Evolutionary conservation across 37 sponge, comb jelly and placozoan species (phyloP).

Genomic region (Eunapius fragilis): DNA sequence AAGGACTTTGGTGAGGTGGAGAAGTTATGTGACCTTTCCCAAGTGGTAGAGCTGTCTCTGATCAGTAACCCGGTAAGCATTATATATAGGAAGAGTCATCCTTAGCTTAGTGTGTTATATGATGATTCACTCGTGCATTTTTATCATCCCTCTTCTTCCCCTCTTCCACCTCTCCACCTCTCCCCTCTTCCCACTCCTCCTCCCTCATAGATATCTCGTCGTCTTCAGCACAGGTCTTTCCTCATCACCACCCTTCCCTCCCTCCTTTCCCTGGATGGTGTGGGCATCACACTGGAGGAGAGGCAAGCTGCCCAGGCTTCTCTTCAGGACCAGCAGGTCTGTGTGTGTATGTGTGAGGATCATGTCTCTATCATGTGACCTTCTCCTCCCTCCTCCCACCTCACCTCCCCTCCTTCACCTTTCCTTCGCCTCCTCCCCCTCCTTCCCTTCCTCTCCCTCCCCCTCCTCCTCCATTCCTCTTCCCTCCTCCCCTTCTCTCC

Average conservation of each 20-base stretch:
- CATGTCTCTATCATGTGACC: background rate
- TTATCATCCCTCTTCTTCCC: background rate
- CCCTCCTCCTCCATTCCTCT: background rate
- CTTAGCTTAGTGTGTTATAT: no score
- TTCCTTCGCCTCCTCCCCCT: background rate
- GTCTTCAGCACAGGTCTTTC: background rate
- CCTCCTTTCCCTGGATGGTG: slow-evolving; percentile 73
- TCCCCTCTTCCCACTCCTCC: background rate
- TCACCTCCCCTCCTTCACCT: background rate
- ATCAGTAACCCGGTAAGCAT: slow-evolving; percentile 84
- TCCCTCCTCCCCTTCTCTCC: background rate
- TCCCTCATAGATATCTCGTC: background rate
- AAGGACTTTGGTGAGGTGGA: slow-evolving; percentile 90
- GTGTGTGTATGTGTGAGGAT: background rate
- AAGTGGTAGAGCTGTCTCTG: slow-evolving; percentile 84
- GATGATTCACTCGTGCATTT: background rate
- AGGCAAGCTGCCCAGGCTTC: slow-evolving; percentile 7
- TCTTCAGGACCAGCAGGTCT: background rate
- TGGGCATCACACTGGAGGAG: slow-evolving; percentile 62
- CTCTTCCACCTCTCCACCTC: background rate
- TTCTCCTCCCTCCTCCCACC: background rate
- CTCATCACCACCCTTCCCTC: slow-evolving; percentile 46
- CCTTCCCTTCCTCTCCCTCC: background rate
- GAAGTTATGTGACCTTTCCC: slow-evolving; percentile 63
- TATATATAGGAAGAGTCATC: no score